Conservation (phyloP, 2,797 vertebrate genomes). For the Myotis findleyi region DNA sequence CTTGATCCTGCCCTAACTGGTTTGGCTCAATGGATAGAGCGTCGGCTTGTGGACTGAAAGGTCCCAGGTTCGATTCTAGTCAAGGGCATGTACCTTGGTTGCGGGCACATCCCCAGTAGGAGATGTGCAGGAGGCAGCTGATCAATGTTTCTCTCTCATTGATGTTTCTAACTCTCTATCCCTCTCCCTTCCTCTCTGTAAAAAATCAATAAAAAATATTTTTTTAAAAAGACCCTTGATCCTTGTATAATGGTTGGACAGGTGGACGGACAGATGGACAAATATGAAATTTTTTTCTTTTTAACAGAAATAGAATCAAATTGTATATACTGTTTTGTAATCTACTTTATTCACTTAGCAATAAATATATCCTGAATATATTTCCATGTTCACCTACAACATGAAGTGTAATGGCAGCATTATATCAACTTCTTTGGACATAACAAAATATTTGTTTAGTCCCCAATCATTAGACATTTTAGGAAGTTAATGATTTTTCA, state of each 20-base stretch:
- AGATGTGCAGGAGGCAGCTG: too few species aligned
- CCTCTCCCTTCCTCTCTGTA: too few species aligned
- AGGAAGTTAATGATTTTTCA: conserved; percentile 22
- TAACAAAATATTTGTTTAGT: conserved; percentile 17
- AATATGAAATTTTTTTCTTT: conserved; percentile 19
- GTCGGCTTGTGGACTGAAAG: too few species aligned
- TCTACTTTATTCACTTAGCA: conserved; percentile 37
- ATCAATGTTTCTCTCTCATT: too few species aligned
- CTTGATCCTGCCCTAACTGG: background rate
- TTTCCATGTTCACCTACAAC: conserved; percentile 5
- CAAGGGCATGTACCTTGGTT: too few species aligned
- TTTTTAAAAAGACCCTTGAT: background rate
- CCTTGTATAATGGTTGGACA: background rate
- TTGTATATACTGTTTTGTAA: background rate
- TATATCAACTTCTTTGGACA: background rate
- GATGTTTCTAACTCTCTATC: too few species aligned
- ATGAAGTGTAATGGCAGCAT: conserved; percentile 7
- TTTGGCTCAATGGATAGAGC: too few species aligned
- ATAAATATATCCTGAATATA: background rate
- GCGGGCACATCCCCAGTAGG: too few species aligned
- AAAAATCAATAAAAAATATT: too few species aligned
- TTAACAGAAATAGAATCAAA: conserved; percentile 40
- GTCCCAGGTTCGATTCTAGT: too few species aligned
- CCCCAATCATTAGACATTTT: background rate
- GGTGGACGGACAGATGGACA: background rate